Base-by-base conservation (phyloP, 2,888 invertebrate species). In the Augochlorella aurata region DNA sequence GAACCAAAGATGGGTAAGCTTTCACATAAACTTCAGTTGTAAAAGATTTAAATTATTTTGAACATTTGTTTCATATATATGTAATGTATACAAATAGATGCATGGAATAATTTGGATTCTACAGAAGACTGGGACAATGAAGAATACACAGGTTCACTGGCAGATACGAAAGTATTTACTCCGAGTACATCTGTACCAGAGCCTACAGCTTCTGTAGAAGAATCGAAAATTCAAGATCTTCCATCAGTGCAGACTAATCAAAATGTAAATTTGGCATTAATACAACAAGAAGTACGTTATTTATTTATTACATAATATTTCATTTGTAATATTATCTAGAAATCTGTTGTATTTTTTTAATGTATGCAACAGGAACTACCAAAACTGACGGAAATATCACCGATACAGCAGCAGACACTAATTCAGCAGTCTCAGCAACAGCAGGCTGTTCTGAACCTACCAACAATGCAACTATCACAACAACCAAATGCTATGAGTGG, bases 71-170 rank as follows among this genome's bases (percentile, higher is more conserved):
- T 49, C 9, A 75, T 58, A 18, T 1, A 14, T 47, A 18, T 18
- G 65, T 67, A 50, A 75, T 75, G 76, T 78, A 38, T 79, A 72
- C 79, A 74, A 70, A 66, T 92, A 91, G 95, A 95, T 89, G 94
- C 94, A 54, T 95, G 95, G 95, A 95, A 94, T 77, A 94, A 93
- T 94, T 94, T 98, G 97, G 98, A 98, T 97, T 94, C 97, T 96
- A 88, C 94, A 50, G 95, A 95, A 87, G 95, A 95, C 82, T 96
- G 96, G 96, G 95, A 95, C 92, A 95, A 95, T 91, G 98, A 98
- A 94, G 98, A 98, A 93, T 99, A 98, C 95, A 98, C 98, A 61
- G 98, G 98, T 74, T 98, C 98, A 88, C 95, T 98, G 82, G 97
- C 98, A 85, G 98, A 99, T 93, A 98, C 98, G 69, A 98, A 98